Evolutionary conservation across 2,888 invertebrate species (phyloP).

Genomic region (Xanthia icteritia): DNA sequence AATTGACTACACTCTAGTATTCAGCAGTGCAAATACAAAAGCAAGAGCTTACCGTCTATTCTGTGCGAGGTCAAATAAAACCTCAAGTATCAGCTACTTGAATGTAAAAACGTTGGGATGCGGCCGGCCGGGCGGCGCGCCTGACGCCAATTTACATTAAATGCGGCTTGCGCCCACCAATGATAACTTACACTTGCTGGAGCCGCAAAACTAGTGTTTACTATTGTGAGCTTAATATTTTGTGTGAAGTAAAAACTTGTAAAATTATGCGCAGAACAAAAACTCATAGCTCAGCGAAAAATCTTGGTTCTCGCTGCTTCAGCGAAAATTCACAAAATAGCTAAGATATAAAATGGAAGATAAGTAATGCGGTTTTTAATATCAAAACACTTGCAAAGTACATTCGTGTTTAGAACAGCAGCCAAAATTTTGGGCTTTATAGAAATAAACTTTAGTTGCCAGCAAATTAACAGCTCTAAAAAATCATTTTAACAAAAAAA

Average conservation of each 20-base stretch:
- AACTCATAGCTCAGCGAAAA: constrained; percentile 56
- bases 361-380: constrained; percentile 19
- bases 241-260: constrained; percentile 65
- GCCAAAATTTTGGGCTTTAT: not conserved
- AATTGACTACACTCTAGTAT: constrained; percentile 82
- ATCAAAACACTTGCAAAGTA: not conserved
- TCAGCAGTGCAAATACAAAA: constrained; percentile 83
- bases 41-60: constrained; percentile 82
- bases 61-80: constrained; percentile 83
- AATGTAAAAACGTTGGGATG: constrained; percentile 86
- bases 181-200: constrained; percentile 84
- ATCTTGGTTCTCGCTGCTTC: constrained; percentile 22
- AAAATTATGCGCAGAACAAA: constrained; percentile 63
- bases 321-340: constrained; percentile 30
- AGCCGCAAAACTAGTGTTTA: constrained; percentile 74
- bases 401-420: not conserved
- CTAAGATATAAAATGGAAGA: constrained; percentile 21
- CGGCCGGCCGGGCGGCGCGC: constrained; percentile 76
- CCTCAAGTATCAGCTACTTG: constrained; percentile 86
- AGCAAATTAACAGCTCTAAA: not conserved
- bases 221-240: constrained; percentile 71
- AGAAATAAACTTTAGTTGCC: not conserved
- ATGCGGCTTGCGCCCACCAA: constrained; percentile 84
- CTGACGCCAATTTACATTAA: constrained; percentile 88
- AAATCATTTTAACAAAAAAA: not conserved